A percentile compares a stretch with the other conserved stretches of the same genome.
Conservation (phyloP, 2,797 vertebrate genomes). For the Cossypha caffra region DNA sequence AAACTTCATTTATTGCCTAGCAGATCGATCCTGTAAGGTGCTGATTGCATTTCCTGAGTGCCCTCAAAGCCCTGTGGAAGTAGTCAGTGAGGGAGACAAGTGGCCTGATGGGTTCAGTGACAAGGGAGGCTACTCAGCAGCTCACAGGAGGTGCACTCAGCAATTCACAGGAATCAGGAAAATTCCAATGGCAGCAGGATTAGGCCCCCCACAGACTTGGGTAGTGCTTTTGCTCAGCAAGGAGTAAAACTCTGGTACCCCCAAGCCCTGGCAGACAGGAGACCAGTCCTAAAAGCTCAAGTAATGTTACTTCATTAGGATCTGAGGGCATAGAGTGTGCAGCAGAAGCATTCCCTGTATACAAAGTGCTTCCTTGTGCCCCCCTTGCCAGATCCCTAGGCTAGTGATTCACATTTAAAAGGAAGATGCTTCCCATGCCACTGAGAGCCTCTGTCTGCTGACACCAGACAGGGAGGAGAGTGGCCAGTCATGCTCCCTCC, state of each 20-base stretch:
- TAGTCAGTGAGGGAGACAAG: not conserved
- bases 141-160: constrained; percentile 24
- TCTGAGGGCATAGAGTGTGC: not conserved
- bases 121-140: constrained; percentile 26
- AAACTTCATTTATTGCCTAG: constrained; percentile 52
- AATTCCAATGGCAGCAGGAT: constrained; percentile 38
- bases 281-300: constrained; percentile 52
- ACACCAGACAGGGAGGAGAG: not conserved
- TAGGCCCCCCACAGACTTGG: not conserved
- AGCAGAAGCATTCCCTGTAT: not conserved
- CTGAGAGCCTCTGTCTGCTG: not conserved
- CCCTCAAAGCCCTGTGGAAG: not conserved
- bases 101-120: not conserved
- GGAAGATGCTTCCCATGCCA: constrained; percentile 34
- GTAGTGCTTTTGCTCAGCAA: constrained; percentile 1
- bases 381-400: not conserved
- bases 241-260: not conserved
- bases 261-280: constrained; percentile 8
- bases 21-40: constrained; percentile 9
- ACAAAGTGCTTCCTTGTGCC: not conserved
- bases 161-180: not conserved
- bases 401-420: constrained; percentile 60
- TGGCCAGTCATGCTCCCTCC: not conserved
- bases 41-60: constrained; percentile 44
- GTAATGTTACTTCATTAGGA: constrained; percentile 52